A percentile compares a stretch with the other conserved stretches of the same genome.
These are phyloP conservation scores for Nicator chloris DNA, from an alignment of 2,113 vertebrate genomes.

Conservation along the genomic window DNA sequence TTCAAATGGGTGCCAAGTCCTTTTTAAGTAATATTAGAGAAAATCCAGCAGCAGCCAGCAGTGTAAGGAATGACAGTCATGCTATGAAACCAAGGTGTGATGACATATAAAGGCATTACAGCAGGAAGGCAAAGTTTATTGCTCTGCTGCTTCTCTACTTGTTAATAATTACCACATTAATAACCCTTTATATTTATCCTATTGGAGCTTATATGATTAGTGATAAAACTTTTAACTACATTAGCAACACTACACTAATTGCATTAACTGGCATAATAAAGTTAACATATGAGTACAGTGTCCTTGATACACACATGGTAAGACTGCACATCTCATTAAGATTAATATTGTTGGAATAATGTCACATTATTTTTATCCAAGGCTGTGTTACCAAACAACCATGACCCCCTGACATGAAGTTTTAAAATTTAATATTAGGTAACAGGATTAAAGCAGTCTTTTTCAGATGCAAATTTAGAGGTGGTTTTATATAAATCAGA, in stretches of 20 bases:
- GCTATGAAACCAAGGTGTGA: neutral
- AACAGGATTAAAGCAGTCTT: neutral
- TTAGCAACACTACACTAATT: constrained; percentile 52
- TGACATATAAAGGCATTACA: neutral
- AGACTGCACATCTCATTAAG: constrained; percentile 17
- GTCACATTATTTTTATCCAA: neutral
- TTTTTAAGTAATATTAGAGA: neutral
- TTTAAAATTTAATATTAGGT: constrained; percentile 15
- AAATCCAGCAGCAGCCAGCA: neutral
- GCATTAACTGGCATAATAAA: constrained; percentile 43
- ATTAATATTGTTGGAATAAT: constrained; percentile 37
- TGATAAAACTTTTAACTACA: constrained; percentile 49
- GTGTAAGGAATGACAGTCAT: neutral
- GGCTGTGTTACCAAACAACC: neutral
- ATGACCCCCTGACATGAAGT: neutral
- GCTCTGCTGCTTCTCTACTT: constrained; percentile 8
- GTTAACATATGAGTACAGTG: constrained; percentile 6
- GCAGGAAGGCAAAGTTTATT: constrained; percentile 13
- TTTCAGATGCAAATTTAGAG: neutral
- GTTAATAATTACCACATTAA: constrained; percentile 25
- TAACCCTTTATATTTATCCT: constrained; percentile 32
- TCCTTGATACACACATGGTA: constrained; percentile 27
- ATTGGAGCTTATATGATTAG: constrained; percentile 21
- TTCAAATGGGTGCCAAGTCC: neutral
- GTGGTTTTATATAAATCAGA: neutral